Evolutionary conservation across 2,888 invertebrate genomes (phyloP), one percentile per base, ranked within the genome.

Genomic region (Drosophila ustulata): DNA sequence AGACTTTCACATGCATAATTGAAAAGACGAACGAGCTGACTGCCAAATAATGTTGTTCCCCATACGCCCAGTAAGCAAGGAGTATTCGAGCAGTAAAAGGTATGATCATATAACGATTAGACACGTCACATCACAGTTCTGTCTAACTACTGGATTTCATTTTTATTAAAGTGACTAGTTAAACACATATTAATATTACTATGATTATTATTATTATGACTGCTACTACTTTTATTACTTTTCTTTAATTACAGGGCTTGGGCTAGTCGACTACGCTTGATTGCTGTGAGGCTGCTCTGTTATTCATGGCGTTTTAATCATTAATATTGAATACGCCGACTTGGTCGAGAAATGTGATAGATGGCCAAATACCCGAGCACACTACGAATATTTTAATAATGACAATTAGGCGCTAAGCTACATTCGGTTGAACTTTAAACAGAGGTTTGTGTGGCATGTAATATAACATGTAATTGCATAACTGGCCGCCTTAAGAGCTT

Each of bases 1-100:
- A 45, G 50, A 43, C 18, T 13, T n/a, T 3, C 41, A 26, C 77
- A 66, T 74, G 57, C 62, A 77, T 74, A 71, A 77, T 77, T 74
- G 43, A 74, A 61, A 23, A 46, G 49, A 47, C 34, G 34, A 34
- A 45, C 47, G 9, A 56, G 53, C 59, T 8, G 74, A 13, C 53
- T 25, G 25, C 37, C 47, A 37, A 65, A 65, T 56, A 41, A 56
- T 39, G 45, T 37, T 61, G 34, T 46, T 28, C 11, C 13, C 39
- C 26, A 9, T 5, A 55, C 47, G 39, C 55, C 30, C 62, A 47
- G 37, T 13, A 46, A 6, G 7, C 6, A n/a, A 5, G 0, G 1
- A 9, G 4, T 18, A 18, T 18, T 13, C 7, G 11, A 3, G 8
- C 4, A 6, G 3, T n/a, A n/a, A 28, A 23, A 23, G 6, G 39